These are phyloP conservation scores for Dendrophyllia cribrosa DNA, from an alignment of 64 coral and sea anemone species.

Conservation along the genomic window DNA sequence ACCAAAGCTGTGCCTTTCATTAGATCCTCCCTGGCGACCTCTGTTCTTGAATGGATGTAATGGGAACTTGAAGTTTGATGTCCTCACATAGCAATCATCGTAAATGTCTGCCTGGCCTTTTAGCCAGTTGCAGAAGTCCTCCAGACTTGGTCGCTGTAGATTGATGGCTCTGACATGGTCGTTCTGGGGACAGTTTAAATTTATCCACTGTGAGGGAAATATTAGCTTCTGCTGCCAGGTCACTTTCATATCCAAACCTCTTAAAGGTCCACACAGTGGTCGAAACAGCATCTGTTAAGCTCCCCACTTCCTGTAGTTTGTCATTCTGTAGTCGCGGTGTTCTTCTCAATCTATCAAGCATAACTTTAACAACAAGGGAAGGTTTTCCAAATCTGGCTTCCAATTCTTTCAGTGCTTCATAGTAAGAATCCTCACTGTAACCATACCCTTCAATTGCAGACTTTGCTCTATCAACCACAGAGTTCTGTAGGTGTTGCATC, in stretches of 20 bases:
- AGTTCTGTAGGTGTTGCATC: slow-evolving; percentile 56
- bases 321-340: slow-evolving; percentile 6
- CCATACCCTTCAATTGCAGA: slow-evolving; percentile 63
- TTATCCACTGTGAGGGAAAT: slow-evolving; percentile 16
- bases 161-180: slow-evolving; percentile 22
- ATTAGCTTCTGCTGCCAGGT: slow-evolving; percentile 33
- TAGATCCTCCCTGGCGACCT: neutral
- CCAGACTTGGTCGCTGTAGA: neutral
- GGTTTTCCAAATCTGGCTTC: slow-evolving; percentile 51
- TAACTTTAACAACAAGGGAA: slow-evolving; percentile 19
- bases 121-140: slow-evolving; percentile 5
- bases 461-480: slow-evolving; percentile 35
- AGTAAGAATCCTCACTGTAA: slow-evolving; percentile 29
- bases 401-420: slow-evolving; percentile 22
- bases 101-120: slow-evolving; percentile 6
- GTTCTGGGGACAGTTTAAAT: slow-evolving; percentile 33
- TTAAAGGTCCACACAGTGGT: slow-evolving; percentile 50
- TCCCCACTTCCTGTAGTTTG: slow-evolving; percentile 3
- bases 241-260: slow-evolving; percentile 42
- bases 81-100: neutral
- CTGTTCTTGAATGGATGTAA: neutral
- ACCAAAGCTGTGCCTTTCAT: neutral
- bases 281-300: neutral
- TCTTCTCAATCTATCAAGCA: slow-evolving; percentile 19
- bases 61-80: neutral